Conservation (phyloP, 2,888 invertebrate genomes). For the Cerastoderma edule region DNA sequence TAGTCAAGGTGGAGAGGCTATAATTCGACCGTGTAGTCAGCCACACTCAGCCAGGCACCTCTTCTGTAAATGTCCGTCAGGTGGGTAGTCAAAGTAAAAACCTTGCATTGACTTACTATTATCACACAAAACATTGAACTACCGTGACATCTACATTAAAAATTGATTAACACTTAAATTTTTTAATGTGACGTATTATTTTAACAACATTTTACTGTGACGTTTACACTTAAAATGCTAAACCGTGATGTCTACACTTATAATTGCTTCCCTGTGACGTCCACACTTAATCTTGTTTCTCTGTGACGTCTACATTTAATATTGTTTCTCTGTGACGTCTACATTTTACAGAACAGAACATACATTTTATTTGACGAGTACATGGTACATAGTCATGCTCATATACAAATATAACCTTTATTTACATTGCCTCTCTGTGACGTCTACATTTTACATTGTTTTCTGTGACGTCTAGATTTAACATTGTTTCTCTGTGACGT, state of each 20-base stretch:
- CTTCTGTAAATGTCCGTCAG: conserved; percentile 14
- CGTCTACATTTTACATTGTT: too few relatives aligned
- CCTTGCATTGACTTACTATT: not conserved
- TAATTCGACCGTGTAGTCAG: not conserved
- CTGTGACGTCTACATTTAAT: too few relatives aligned
- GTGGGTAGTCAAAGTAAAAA: not conserved
- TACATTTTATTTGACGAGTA: too few relatives aligned
- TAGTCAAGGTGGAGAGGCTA: not conserved
- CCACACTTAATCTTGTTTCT: too few relatives aligned
- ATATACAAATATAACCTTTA: too few relatives aligned
- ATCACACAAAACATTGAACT: not conserved
- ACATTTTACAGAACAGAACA: too few relatives aligned
- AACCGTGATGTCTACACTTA: not conserved
- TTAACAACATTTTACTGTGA: not conserved
- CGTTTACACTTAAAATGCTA: too few relatives aligned
- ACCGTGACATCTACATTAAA: not conserved
- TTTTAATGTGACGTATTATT: not conserved
- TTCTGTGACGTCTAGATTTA: too few relatives aligned
- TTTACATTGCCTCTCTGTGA: too few relatives aligned
- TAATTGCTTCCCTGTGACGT: not conserved
- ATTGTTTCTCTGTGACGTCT: too few relatives aligned
- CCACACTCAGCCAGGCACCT: conserved; percentile 11
- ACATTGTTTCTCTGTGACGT: too few relatives aligned
- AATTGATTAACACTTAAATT: not conserved
- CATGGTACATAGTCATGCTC: too few relatives aligned